Base-by-base conservation (phyloP, 1,140 invertebrate species). In the Acromyrmex heyeri region DNA sequence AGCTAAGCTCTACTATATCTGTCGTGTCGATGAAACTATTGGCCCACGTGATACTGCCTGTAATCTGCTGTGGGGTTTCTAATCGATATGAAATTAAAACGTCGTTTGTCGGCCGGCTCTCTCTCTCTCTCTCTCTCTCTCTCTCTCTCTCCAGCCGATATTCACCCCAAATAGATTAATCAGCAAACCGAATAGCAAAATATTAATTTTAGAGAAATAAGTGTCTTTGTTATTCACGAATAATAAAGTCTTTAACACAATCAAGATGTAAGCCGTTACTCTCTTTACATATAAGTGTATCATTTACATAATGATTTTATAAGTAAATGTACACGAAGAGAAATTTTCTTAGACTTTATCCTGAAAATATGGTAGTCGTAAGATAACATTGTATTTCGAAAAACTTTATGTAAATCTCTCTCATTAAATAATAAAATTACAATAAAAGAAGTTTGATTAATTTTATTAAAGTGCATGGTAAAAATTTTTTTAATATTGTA, bases 21-120 rank as follows among this genome's bases (percentile, higher is more conserved):
- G 83, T 86, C 78, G 85, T 82, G 75, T 86, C 85, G 85, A 86
- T 86, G 85, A 79, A 86, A 86, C 85, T 86, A 87, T 87, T 87
- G 83, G 75, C 86, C 83, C 70, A 77, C 86, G 59, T 64, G 82
- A 87, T 87, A 86, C 73, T 34, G 69, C 81, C 69, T 87, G 83
- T 87, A 87, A 86, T 86, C 70, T 77, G 50, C 69, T 30, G 27
- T 70, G 62, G 70, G 67, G 85, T 85, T 86, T 86, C 86, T 83
- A 86, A 87, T 87, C 86, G 86, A 87, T 87, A 87, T 65, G 70
- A 87, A 87, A 87, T 87, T 87, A 87, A 87, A 87, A 87, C 73
- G 85, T 64, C 79, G 79, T 82, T 87, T 59, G 70, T 86, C 82
- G 86, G 59, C 16, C 27, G 70, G 6, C 57, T 67, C 12, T 79